A percentile compares a stretch with the other conserved stretches of the same genome.
Evolutionary conservation across 2,888 invertebrate species (phyloP).

Genomic region (Rhamnusium bicolor): DNA sequence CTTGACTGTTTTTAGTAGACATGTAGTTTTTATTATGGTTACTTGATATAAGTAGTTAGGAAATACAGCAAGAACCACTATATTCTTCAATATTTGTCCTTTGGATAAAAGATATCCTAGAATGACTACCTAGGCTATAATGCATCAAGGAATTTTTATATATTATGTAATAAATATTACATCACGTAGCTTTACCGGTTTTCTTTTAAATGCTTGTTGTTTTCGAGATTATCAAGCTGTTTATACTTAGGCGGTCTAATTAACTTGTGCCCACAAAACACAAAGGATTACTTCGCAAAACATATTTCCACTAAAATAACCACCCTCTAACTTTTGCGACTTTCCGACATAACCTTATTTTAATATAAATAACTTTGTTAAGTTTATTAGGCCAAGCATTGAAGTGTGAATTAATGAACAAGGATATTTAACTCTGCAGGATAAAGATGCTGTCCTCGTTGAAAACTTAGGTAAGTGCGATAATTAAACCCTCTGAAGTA

Average conservation of each 20-base stretch:
- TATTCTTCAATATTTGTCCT: too few relatives aligned
- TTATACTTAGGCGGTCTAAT: not conserved
- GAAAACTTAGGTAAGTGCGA: slow-evolving; percentile 39
- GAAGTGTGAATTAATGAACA: slow-evolving; percentile 45
- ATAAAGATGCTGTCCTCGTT: slow-evolving; percentile 34
- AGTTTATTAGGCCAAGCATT: slow-evolving; percentile 44
- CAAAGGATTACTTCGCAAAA: not conserved
- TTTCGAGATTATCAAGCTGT: not conserved
- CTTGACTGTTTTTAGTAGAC: too few relatives aligned
- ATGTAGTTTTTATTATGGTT: too few relatives aligned
- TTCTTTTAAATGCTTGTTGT: not conserved
- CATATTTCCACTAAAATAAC: slow-evolving; percentile 10
- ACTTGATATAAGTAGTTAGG: too few relatives aligned
- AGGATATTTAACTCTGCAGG: slow-evolving; percentile 42
- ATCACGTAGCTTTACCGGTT: not conserved
- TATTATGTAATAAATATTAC: too few relatives aligned
- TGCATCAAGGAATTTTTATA: too few relatives aligned
- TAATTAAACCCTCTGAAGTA: slow-evolving; percentile 35
- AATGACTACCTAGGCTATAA: too few relatives aligned
- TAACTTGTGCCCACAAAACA: not conserved
- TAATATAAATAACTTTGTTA: slow-evolving; percentile 49
- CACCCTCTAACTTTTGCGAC: slow-evolving; percentile 29
- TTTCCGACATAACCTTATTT: slow-evolving; percentile 39
- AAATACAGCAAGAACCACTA: too few relatives aligned
- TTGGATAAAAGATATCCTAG: too few relatives aligned